These are phyloP conservation scores for Gortyna flavago DNA, from an alignment of 2,888 invertebrate species.

Conservation along the genomic window DNA sequence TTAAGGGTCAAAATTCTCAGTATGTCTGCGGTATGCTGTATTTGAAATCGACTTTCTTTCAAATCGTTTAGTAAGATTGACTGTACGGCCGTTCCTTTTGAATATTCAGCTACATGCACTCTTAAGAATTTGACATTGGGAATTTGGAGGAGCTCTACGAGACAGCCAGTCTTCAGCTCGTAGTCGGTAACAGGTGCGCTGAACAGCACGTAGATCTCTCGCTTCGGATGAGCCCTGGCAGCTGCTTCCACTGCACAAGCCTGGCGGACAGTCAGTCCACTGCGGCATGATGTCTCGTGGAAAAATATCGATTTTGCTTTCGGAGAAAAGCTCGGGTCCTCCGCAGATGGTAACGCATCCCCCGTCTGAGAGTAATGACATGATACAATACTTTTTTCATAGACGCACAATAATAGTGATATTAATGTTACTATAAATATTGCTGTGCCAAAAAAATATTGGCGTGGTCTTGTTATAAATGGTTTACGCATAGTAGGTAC, in stretches of 20 bases:
- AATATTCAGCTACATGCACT: conserved; percentile 74
- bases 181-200: conserved; percentile 37
- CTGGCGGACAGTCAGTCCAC: conserved; percentile 89
- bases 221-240: conserved; percentile 90
- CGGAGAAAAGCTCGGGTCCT: conserved; percentile 63
- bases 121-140: conserved; percentile 50
- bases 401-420: background rate
- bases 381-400: background rate
- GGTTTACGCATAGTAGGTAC: background rate
- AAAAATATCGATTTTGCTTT: conserved; percentile 91
- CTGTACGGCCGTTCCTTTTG: conserved; percentile 44
- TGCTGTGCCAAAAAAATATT: background rate
- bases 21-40: conserved; percentile 91
- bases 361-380: conserved; percentile 38
- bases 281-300: conserved; percentile 91
- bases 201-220: conserved; percentile 89
- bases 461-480: background rate
- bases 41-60: conserved; percentile 19
- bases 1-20: conserved; percentile 91
- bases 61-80: conserved; percentile 29
- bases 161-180: conserved; percentile 33
- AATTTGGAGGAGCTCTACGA: conserved; percentile 31
- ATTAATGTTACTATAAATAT: conserved; percentile 16
- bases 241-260: conserved; percentile 93
- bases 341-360: conserved; percentile 66